phyloP scores from a whole-genome alignment of 1,140 invertebrate species.

The Maconellicoccus hirsutus region DNA sequence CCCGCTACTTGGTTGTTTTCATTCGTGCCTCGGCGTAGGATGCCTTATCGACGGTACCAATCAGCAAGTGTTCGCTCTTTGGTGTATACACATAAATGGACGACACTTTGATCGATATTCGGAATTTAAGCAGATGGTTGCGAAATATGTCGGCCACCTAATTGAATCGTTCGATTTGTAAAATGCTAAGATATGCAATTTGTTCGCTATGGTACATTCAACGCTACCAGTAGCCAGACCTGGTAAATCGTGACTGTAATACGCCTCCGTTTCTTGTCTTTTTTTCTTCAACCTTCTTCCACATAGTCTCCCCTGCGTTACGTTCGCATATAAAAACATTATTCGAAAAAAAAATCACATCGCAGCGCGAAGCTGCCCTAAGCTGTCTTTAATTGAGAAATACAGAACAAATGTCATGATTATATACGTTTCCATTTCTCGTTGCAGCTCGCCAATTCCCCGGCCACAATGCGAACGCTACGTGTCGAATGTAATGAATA shows the following conservation, averaged over 20 bases:
- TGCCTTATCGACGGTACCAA: not conserved
- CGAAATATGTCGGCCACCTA: slow-evolving; percentile 7
- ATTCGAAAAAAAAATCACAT: not conserved
- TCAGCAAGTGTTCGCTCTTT: not conserved
- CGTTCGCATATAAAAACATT: not conserved
- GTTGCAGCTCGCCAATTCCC: too few species aligned
- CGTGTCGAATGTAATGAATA: slow-evolving; percentile 15
- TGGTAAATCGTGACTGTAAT: not conserved
- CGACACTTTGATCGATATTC: not conserved
- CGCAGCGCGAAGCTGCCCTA: not conserved
- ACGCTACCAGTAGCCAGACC: not conserved
- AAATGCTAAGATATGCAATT: not conserved
- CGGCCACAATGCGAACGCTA: not conserved
- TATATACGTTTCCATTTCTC: too few species aligned
- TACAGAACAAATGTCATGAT: slow-evolving; percentile 16
- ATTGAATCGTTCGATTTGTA: slow-evolving; percentile 5
- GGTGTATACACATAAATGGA: not conserved
- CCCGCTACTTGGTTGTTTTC: not conserved
- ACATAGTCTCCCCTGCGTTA: too few species aligned
- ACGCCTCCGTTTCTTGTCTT: slow-evolving; percentile 6
- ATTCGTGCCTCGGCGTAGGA: not conserved
- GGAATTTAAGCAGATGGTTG: not conserved
- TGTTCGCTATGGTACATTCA: not conserved
- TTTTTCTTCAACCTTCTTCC: too few species aligned
- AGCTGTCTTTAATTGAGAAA: slow-evolving; percentile 20